Evolutionary conservation across 2,888 invertebrate species (phyloP).

Genomic region (Melanostoma scalare): DNA sequence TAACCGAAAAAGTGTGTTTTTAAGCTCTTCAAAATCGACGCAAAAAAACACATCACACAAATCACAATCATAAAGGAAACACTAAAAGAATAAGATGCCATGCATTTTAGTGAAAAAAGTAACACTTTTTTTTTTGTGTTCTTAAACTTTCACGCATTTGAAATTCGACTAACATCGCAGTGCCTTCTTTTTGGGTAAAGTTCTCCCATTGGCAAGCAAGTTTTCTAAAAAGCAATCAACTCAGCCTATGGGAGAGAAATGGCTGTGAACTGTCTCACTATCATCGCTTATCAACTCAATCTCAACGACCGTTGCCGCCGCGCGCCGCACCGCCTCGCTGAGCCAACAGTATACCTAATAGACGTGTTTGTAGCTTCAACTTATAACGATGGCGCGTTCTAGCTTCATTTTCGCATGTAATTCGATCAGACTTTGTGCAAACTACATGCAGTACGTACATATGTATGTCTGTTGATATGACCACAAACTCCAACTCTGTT

Average conservation of each 20-base stretch:
- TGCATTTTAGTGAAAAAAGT: too few relatives aligned
- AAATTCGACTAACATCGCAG: not conserved
- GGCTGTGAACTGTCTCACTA: not conserved
- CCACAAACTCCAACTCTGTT: slow-evolving; percentile 32
- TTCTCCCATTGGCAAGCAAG: too few relatives aligned
- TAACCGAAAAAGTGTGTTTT: too few relatives aligned
- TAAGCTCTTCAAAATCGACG: too few relatives aligned
- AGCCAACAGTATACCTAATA: not conserved
- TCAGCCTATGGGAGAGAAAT: slow-evolving; percentile 1
- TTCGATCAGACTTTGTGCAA: slow-evolving; percentile 59
- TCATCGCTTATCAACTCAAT: slow-evolving; percentile 48
- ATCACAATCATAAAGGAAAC: too few relatives aligned
- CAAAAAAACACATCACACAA: too few relatives aligned
- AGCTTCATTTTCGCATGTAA: slow-evolving; percentile 57
- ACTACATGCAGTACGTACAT: slow-evolving; percentile 27
- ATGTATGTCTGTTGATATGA: slow-evolving; percentile 10
- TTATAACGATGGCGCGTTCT: slow-evolving; percentile 20
- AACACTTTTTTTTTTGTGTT: too few relatives aligned
- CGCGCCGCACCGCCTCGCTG: not conserved
- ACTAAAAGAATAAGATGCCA: too few relatives aligned
- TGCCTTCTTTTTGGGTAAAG: too few relatives aligned
- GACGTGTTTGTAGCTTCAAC: slow-evolving; percentile 38
- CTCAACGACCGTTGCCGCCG: slow-evolving; percentile 7
- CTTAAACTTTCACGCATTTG: not conserved
- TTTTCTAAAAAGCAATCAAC: too few relatives aligned